phyloP scores from a whole-genome alignment of 2,888 invertebrate species.

The Morpho helenor region DNA sequence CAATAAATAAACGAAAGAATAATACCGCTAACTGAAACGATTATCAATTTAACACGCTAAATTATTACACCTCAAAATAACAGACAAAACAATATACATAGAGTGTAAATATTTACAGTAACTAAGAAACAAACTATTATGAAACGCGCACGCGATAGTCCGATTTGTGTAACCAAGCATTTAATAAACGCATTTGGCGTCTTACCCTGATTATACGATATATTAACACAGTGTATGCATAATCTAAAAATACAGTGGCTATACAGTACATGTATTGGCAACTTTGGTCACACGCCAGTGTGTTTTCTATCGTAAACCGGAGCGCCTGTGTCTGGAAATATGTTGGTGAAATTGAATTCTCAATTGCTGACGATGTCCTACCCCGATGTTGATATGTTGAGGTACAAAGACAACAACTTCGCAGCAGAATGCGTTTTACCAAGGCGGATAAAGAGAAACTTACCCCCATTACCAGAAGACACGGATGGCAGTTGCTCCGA shows the following conservation, averaged over 20 bases:
- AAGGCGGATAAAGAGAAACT: slow-evolving; percentile 51
- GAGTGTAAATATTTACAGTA: neutral
- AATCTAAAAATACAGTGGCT: slow-evolving; percentile 42
- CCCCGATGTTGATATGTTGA: slow-evolving; percentile 61
- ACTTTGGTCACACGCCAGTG: slow-evolving; percentile 33
- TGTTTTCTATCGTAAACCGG: slow-evolving; percentile 37
- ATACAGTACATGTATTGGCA: slow-evolving; percentile 21
- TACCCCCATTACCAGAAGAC: slow-evolving; percentile 65
- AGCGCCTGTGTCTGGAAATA: slow-evolving; percentile 42
- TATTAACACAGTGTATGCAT: slow-evolving; percentile 29
- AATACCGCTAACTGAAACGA: too few relatives aligned
- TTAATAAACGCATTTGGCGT: slow-evolving; percentile 37
- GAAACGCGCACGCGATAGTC: neutral
- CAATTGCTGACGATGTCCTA: slow-evolving; percentile 43
- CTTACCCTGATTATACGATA: slow-evolving; percentile 33
- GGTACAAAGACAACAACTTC: slow-evolving; percentile 57
- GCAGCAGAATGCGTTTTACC: slow-evolving; percentile 62
- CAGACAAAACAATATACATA: neutral
- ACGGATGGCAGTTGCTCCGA: slow-evolving; percentile 62
- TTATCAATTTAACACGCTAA: too few relatives aligned
- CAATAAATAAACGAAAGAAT: too few relatives aligned
- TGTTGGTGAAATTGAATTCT: slow-evolving; percentile 60
- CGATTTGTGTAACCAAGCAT: neutral
- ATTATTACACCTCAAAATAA: neutral
- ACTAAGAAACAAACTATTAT: slow-evolving; percentile 1